Percentiles rank a stretch among this genome's conserved stretches.
Conservation (phyloP, 2,888 invertebrate genomes). For the Adineta ricciae region DNA sequence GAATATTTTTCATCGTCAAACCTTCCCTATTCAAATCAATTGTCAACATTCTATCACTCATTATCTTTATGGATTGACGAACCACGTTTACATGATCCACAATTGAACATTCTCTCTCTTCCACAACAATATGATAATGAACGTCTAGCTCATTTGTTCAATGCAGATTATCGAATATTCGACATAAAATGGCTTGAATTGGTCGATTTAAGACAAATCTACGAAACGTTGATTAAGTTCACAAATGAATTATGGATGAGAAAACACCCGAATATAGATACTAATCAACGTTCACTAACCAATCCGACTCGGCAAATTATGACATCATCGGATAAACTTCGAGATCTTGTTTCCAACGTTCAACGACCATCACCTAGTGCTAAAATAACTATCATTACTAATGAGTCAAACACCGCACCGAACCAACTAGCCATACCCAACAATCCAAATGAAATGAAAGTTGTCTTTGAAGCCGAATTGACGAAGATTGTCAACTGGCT, state of each 20-base stretch:
- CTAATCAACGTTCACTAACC: not conserved
- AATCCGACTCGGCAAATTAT: not conserved
- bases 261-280: not conserved
- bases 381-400: not conserved
- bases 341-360: slow-evolving; percentile 16
- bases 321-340: not conserved
- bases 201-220: slow-evolving; percentile 16
- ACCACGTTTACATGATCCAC: slow-evolving; percentile 61
- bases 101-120: slow-evolving; percentile 60
- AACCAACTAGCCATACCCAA: not conserved
- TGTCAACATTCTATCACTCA: slow-evolving; percentile 41
- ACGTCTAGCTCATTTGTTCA: slow-evolving; percentile 58
- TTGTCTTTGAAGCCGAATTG: not conserved
- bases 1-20: slow-evolving; percentile 41
- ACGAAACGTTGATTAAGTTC: slow-evolving; percentile 5
- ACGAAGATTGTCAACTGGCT: not conserved
- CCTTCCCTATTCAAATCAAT: slow-evolving; percentile 17
- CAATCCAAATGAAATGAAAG: not conserved
- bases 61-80: slow-evolving; percentile 69
- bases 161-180: not conserved
- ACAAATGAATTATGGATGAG: not conserved
- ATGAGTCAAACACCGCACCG: not conserved
- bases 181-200: slow-evolving; percentile 19
- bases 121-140: slow-evolving; percentile 65
- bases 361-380: not conserved